These are phyloP conservation scores for Microctenopoma stevenorrisi DNA, from an alignment of 2,797 vertebrate species.

Conservation along the genomic window DNA sequence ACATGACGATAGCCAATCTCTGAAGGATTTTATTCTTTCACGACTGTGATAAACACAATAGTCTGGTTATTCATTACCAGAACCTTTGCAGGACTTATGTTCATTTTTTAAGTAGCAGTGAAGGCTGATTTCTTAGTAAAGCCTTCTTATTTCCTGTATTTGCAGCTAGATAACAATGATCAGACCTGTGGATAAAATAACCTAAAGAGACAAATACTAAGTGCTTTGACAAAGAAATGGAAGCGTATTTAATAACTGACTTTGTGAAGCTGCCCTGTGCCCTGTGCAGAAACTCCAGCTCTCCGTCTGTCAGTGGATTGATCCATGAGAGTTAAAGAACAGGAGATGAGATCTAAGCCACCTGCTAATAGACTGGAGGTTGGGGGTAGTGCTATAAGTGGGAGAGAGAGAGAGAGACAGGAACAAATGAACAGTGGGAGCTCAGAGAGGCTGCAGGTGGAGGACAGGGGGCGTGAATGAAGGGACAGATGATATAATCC, in stretches of 20 bases:
- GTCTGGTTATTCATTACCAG: constrained; percentile 2
- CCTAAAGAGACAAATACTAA: constrained; percentile 6
- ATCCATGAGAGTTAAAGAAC: constrained; percentile 49
- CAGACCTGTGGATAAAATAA: constrained; percentile 5
- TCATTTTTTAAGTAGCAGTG: constrained; percentile 10
- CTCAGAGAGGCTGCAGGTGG: constrained; percentile 48
- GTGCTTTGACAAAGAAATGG: constrained; percentile 27
- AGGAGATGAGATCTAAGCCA: constrained; percentile 55
- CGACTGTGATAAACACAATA: constrained; percentile 18
- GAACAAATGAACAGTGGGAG: constrained; percentile 38
- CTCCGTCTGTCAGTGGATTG: constrained; percentile 46
- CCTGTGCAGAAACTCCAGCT: constrained; percentile 16
- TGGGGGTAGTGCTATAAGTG: not conserved
- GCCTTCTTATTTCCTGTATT: not conserved
- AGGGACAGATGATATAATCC: constrained; percentile 36
- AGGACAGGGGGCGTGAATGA: constrained; percentile 49
- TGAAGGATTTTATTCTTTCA: constrained; percentile 35
- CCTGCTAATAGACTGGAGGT: constrained; percentile 41
- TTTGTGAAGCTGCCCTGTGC: constrained; percentile 17
- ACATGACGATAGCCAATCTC: constrained; percentile 39
- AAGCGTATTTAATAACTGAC: constrained; percentile 23
- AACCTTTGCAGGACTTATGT: not conserved
- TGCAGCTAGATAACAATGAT: not conserved
- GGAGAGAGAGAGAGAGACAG: constrained; percentile 3
- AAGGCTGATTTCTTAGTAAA: not conserved